Evolutionary conservation across 92 coral and sea anemone genomes (phyloP).

Genomic region (Galaxea fascicularis): DNA sequence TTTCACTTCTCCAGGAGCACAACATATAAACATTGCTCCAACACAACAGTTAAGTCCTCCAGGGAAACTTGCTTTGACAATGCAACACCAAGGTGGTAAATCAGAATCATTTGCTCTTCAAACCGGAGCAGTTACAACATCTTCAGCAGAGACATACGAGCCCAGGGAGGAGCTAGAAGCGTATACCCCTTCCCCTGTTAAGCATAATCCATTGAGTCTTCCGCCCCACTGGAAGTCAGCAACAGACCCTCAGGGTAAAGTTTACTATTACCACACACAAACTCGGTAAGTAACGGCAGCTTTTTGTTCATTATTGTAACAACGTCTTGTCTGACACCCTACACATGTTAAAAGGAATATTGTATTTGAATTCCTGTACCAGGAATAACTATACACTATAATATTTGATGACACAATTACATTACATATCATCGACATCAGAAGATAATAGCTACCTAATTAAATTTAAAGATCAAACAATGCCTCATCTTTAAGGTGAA

Average conservation of each 20-base stretch:
- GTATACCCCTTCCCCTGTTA: slow-evolving; percentile 68
- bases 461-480: too few species aligned
- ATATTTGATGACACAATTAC: too few species aligned
- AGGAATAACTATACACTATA: too few species aligned
- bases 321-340: too few species aligned
- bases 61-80: neutral
- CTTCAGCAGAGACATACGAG: slow-evolving; percentile 12
- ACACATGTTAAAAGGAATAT: too few species aligned
- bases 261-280: slow-evolving; percentile 90
- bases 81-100: slow-evolving; percentile 7
- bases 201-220: slow-evolving; percentile 63
- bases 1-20: slow-evolving; percentile 43
- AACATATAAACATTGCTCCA: slow-evolving; percentile 14
- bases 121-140: slow-evolving; percentile 21
- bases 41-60: slow-evolving; percentile 28
- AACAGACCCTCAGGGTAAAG: slow-evolving; percentile 92
- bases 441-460: too few species aligned
- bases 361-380: too few species aligned
- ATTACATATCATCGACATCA: too few species aligned
- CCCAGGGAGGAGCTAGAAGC: slow-evolving; percentile 26
- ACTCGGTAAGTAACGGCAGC: slow-evolving; percentile 70
- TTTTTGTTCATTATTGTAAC: too few species aligned
- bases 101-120: slow-evolving; percentile 38
- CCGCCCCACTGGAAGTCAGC: slow-evolving; percentile 98
- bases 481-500: too few species aligned